Percentiles rank a stretch among this genome's conserved stretches.
These are phyloP conservation scores for Oscheius sp. DNA, from an alignment of 2,888 invertebrate species.

Conservation along the genomic window DNA sequence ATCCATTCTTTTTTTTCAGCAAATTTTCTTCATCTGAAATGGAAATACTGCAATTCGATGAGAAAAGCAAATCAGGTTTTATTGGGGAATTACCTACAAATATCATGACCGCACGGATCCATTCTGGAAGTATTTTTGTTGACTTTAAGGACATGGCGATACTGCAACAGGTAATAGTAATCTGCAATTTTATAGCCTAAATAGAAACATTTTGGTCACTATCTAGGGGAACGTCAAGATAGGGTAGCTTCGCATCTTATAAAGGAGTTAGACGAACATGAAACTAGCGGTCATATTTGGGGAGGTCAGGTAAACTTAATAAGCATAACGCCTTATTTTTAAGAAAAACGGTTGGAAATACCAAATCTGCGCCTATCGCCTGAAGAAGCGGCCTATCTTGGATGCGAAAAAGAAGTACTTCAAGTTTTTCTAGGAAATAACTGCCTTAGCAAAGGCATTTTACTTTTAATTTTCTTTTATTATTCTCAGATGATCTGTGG, in stretches of 20 bases:
- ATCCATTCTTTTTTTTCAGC: too few relatives aligned
- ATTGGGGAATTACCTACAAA: too few relatives aligned
- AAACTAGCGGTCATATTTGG: not conserved
- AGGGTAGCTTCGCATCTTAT: not conserved
- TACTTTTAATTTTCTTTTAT: too few relatives aligned
- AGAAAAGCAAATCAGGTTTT: not conserved
- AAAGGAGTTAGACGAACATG: not conserved
- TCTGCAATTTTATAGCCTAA: not conserved
- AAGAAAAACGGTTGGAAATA: not conserved
- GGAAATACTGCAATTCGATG: slow-evolving; percentile 16
- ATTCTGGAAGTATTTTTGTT: slow-evolving; percentile 6
- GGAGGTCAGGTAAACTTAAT: not conserved
- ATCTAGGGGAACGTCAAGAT: slow-evolving; percentile 35
- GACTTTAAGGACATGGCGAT: not conserved
- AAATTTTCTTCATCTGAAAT: too few relatives aligned
- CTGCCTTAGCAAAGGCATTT: slow-evolving; percentile 6
- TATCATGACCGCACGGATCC: not conserved
- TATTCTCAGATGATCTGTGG: slow-evolving; percentile 36
- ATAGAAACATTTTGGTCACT: slow-evolving; percentile 25
- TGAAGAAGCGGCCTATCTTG: slow-evolving; percentile 33
- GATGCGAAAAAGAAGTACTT: not conserved
- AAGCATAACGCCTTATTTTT: not conserved
- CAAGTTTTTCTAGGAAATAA: not conserved
- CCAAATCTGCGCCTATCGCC: not conserved
- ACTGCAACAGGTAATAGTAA: not conserved